phyloP scores from a whole-genome alignment of 1,140 invertebrate genomes.

The Drosophila mayri region DNA sequence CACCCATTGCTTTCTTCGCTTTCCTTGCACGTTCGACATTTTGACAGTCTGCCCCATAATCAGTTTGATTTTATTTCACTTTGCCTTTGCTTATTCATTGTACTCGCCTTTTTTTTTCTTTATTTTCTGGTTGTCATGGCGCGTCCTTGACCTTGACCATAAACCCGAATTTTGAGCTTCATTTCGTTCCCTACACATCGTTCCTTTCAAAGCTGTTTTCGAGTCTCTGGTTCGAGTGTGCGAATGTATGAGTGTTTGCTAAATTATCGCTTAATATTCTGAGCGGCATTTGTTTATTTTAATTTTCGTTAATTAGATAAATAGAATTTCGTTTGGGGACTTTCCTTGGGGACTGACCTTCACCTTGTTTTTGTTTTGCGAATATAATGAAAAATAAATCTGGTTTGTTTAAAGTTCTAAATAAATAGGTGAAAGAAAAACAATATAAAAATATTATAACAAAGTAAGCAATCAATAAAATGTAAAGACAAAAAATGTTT shows the following conservation, averaged over 20 bases:
- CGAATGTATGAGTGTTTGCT: conserved; percentile 44
- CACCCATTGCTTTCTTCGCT: conserved; percentile 6
- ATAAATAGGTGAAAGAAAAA: conserved; percentile 51
- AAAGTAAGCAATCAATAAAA: conserved; percentile 2
- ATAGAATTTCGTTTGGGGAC: conserved; percentile 55
- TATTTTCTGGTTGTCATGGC: conserved; percentile 43
- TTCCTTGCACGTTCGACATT: conserved; percentile 27
- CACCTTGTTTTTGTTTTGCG: conserved; percentile 14
- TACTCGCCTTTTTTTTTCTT: conserved; percentile 1
- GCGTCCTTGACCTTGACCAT: conserved; percentile 77
- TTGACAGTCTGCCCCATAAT: conserved; percentile 44
- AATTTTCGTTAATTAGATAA: conserved; percentile 75
- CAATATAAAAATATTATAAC: conserved; percentile 34
- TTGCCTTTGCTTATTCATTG: conserved; percentile 44
- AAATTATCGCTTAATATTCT: conserved; percentile 71
- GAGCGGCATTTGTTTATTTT: conserved; percentile 63
- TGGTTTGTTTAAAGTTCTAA: conserved; percentile 54
- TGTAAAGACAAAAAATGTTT: conserved; percentile 23
- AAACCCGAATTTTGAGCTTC: conserved; percentile 56
- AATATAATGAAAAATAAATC: conserved; percentile 60
- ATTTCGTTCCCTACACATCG: conserved; percentile 32
- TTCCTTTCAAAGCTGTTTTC: conserved; percentile 61
- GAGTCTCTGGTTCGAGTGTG: conserved; percentile 11
- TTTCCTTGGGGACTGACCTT: conserved; percentile 22
- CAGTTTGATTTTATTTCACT: conserved; percentile 53